Evolutionary conservation across 2,888 invertebrate genomes (phyloP), one percentile per base, ranked within the genome.

Genomic region (Eilema griseolum): DNA sequence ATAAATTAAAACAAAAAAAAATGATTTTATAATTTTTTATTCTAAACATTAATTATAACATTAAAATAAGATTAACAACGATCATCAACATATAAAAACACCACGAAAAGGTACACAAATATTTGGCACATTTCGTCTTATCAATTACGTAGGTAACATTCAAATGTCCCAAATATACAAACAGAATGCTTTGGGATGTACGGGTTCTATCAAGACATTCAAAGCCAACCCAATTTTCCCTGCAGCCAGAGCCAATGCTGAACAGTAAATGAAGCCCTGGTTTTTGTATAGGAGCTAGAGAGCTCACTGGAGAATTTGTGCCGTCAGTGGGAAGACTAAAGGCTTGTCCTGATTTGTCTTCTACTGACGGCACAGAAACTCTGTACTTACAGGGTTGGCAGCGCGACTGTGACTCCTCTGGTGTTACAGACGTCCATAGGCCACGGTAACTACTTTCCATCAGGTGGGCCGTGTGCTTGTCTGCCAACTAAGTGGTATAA

Each of bases 71-170:
- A 69, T 66, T 74, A 72, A 70, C 65, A 77, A 75, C 70, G 63
- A 73, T 70, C 69, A 73, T 46, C 69, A 37, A 68, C 63, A 66
- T 77, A 79, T 70, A 79, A 79, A 79, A 75, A 72, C 72, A 73
- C 66, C 26, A 74, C 63, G 67, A 14, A 72, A 72, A 61, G n/a
- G 37, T 33, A 73, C 60, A 77, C 65, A 71, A 37, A 72, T 46
- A 70, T 82, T 82, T 82, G 80, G 82, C 82, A 82, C 71, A 72
- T 56, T 70, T 67, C 37, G 23, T 67, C 66, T 76, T 74, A 60
- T 23, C 64, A 71, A 69, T 67, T 74, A 79, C 52, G 64, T 66
- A 56, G 57, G 2, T 52, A 64, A 59, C 16, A 28, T 16, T 26
- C 61, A 37, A 41, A 23, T 56, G 1, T 31, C 28, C 61, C n/a